These are phyloP conservation scores for Progne subis DNA, from an alignment of 2,113 vertebrate species.

Conservation along the genomic window DNA sequence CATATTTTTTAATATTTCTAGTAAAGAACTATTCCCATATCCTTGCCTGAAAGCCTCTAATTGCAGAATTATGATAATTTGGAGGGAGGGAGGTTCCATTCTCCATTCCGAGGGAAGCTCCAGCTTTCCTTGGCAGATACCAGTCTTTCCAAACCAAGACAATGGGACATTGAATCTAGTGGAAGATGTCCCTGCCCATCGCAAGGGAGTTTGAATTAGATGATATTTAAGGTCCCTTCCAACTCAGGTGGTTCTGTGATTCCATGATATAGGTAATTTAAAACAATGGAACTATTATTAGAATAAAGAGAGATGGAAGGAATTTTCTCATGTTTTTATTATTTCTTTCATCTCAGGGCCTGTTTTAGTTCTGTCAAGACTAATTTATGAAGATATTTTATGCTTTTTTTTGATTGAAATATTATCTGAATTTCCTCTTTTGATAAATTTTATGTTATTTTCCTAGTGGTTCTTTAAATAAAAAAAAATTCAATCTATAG, in stretches of 20 bases:
- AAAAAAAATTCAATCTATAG: not conserved
- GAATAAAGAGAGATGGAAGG: not conserved
- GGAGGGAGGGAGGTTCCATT: too few relatives aligned
- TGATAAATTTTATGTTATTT: not conserved
- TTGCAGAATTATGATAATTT: too few relatives aligned
- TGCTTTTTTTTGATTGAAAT: not conserved
- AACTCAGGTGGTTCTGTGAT: not conserved
- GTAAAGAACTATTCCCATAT: too few relatives aligned
- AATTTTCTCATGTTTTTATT: not conserved
- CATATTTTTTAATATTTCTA: too few relatives aligned
- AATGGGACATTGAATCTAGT: not conserved
- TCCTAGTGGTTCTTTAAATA: not conserved
- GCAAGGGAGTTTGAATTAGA: not conserved
- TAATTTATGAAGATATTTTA: not conserved
- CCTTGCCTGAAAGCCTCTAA: too few relatives aligned
- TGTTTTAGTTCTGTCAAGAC: not conserved
- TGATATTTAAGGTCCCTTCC: not conserved
- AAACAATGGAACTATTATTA: not conserved
- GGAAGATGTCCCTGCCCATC: not conserved
- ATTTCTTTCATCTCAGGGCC: not conserved
- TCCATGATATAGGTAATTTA: not conserved
- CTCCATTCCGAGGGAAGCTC: too few relatives aligned
- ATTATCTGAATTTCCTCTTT: not conserved
- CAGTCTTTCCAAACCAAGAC: too few relatives aligned
- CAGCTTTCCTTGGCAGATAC: too few relatives aligned